Conservation (phyloP, 1,140 invertebrate genomes). For the Sitophilus oryzae region DNA sequence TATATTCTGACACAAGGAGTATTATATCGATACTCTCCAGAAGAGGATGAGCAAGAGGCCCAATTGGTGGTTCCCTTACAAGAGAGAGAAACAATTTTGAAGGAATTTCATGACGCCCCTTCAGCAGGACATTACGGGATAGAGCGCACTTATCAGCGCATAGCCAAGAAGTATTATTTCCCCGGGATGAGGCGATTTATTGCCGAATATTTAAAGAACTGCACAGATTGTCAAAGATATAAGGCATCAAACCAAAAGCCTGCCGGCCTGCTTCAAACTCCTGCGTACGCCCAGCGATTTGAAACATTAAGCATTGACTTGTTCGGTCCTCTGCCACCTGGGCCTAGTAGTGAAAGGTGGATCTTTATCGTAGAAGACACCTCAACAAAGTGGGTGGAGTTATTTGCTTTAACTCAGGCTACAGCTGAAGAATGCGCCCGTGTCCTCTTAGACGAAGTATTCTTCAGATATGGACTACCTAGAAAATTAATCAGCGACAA, state of each 20-base stretch:
- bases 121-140: constrained; percentile 33
- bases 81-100: constrained; percentile 22
- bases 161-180: constrained; percentile 34
- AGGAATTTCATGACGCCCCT: constrained; percentile 30
- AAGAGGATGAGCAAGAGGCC: constrained; percentile 27
- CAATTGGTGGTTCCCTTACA: constrained; percentile 28
- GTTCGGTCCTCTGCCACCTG: constrained; percentile 26
- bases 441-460: no score
- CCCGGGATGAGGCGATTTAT: constrained; percentile 33
- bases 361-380: constrained; percentile 28
- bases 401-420: background rate
- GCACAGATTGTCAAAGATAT: no score
- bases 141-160: constrained; percentile 27
- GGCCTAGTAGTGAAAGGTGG: constrained; percentile 14
- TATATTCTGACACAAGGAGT: constrained; percentile 33
- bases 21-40: constrained; percentile 29
- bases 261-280: constrained; percentile 21
- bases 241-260: constrained; percentile 27
- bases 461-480: no score
- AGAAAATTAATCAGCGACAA: no score
- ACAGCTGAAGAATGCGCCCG: background rate
- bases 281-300: constrained; percentile 20
- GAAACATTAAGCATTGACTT: constrained; percentile 28
- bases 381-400: background rate
- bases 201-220: constrained; percentile 23